Conservation (phyloP, 2,113 vertebrate genomes). For the Hirundichthys speculiger region DNA sequence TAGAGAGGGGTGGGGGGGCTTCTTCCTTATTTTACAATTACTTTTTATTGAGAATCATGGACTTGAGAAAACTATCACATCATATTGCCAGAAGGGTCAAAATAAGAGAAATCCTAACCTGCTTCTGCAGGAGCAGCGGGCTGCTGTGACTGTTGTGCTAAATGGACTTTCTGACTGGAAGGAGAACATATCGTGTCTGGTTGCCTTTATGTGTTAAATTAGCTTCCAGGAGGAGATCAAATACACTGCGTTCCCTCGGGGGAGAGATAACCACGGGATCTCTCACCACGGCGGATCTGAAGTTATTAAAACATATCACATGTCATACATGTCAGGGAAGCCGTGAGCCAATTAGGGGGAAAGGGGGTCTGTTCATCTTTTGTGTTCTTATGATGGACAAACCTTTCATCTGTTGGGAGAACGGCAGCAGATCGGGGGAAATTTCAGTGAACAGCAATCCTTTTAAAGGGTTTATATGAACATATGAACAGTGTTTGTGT, state of each 20-base stretch:
- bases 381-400: no score
- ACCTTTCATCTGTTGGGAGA: no score
- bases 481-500: no score
- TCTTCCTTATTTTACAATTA: not conserved
- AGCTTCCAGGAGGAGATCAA: not conserved
- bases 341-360: not conserved
- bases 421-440: no score
- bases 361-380: not conserved
- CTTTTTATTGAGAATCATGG: not conserved
- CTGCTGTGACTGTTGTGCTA: not conserved
- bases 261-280: not conserved
- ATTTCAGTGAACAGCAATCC: no score
- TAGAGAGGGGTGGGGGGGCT: not conserved
- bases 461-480: no score
- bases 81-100: not conserved
- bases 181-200: not conserved
- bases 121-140: not conserved
- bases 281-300: not conserved
- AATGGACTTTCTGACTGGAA: not conserved
- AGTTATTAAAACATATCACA: conserved; percentile 4
- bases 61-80: not conserved
- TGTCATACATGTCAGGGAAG: not conserved
- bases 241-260: not conserved
- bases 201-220: not conserved
- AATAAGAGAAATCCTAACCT: not conserved